phyloP scores from a whole-genome alignment of 2,888 invertebrate genomes.

The Hypolimnas misippus region DNA sequence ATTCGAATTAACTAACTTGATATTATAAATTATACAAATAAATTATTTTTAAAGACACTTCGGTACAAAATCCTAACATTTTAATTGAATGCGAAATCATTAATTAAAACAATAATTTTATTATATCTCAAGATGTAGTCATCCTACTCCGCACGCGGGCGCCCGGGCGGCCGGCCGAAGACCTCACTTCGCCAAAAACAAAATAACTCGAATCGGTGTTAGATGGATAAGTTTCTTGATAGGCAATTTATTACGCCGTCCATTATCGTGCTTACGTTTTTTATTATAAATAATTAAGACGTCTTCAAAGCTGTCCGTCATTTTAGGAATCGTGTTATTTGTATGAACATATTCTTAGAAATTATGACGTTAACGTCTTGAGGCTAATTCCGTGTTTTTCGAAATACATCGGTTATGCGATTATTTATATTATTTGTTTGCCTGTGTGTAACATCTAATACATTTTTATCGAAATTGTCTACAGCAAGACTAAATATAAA shows the following conservation, averaged over 20 bases:
- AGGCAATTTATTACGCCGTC: conserved; percentile 1
- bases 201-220: neutral
- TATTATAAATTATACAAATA: too few relatives aligned
- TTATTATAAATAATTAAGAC: conserved; percentile 15
- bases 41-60: too few relatives aligned
- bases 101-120: too few relatives aligned
- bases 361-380: conserved; percentile 18
- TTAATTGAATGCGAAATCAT: too few relatives aligned
- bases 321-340: conserved; percentile 6
- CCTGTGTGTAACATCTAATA: too few relatives aligned
- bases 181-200: conserved; percentile 21
- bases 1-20: too few relatives aligned
- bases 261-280: neutral
- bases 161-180: conserved; percentile 32
- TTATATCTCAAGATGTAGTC: too few relatives aligned
- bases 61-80: too few relatives aligned
- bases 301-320: conserved; percentile 17
- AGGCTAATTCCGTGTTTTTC: conserved; percentile 17
- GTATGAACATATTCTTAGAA: neutral
- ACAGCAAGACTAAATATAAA: too few relatives aligned
- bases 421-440: too few relatives aligned
- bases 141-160: conserved; percentile 18
- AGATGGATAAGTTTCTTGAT: neutral
- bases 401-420: neutral
- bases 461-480: too few relatives aligned